Evolutionary conservation across 2,888 invertebrate species (phyloP).

Genomic region (Branchipolynoe longqiensis): DNA sequence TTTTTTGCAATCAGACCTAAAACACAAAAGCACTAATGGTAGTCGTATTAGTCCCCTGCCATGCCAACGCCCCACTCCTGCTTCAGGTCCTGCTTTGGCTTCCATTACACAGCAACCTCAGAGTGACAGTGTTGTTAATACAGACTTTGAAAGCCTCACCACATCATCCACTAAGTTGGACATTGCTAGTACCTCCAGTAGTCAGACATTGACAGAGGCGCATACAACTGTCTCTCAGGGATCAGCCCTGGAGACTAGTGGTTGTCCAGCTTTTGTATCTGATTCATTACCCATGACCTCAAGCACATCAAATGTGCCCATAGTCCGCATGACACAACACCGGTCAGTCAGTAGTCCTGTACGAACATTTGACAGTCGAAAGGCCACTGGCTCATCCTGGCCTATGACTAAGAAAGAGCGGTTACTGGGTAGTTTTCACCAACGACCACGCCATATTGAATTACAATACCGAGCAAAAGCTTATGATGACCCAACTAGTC

Average conservation of each 20-base stretch:
- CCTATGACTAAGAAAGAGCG: constrained; percentile 59
- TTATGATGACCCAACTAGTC: constrained; percentile 55
- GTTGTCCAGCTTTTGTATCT: not conserved
- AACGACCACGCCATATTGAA: constrained; percentile 48
- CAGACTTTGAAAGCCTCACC: constrained; percentile 19
- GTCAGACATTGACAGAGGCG: not conserved
- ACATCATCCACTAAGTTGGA: not conserved
- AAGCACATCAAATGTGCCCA: constrained; percentile 16
- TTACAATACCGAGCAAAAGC: not conserved
- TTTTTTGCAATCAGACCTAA: constrained; percentile 24
- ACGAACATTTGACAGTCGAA: constrained; percentile 33
- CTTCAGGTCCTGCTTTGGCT: not conserved
- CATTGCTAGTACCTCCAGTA: constrained; percentile 27
- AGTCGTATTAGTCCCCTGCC: not conserved
- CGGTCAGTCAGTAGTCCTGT: constrained; percentile 26
- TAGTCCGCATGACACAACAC: not conserved
- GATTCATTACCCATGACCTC: constrained; percentile 29
- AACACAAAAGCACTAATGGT: not conserved
- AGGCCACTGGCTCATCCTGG: constrained; percentile 50
- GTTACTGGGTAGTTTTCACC: constrained; percentile 49
- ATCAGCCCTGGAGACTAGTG: not conserved
- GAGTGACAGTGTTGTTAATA: not conserved
- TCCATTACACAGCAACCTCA: not conserved
- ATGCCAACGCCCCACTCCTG: not conserved
- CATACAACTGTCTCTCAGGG: not conserved